Base-by-base conservation (phyloP, 2,888 invertebrate species). In the Folsomia manolachei region DNA sequence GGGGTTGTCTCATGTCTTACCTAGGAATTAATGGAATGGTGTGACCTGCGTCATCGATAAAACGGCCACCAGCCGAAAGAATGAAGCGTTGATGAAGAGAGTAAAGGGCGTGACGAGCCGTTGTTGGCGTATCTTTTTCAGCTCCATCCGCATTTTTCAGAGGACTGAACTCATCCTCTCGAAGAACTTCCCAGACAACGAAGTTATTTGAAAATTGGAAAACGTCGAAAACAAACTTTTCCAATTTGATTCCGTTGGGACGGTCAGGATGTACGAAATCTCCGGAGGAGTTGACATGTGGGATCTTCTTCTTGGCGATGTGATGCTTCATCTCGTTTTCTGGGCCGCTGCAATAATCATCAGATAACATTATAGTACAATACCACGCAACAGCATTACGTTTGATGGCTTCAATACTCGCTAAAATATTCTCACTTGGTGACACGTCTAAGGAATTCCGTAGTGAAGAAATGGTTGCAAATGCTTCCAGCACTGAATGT, bases 161-260 rank as follows among this genome's bases (percentile, higher is more conserved):
- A 0, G 98, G 97, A 81, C 97, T 95, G 83, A 99, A 99, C 83
- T 99, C 99, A 74, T 93, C 91, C 79, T 93, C 91, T 63, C 98
- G 88, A 0, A 91, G 88, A 0, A 94, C 93, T 85, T 98, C 96
- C 89, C 97, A 93, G 4, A 94, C 94, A 14, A 92, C 94, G 82
- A 99, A 94, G 81, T 90, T 91, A 86, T 93, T 89, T 0, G 97
- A 90, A 84, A 94, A 95, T 82, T 92, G 92, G 83, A 99, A 99
- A 0, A 98, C 97, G 84, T 99, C 99, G 83, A 99, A 99, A 11
- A 99, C 93, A 83, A 99, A 99, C 84, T 98, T 99, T 83, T 99
- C 99, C 85, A 99, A 91, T 86, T 99, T 99, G 78, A 99, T 94
- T 11, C 98, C 99, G 82, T 99, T 99, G 0, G 95, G 90, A 75